Evolutionary conservation across 1,140 invertebrate genomes (phyloP).

Genomic region (Caenorhabditis inopinata): DNA sequence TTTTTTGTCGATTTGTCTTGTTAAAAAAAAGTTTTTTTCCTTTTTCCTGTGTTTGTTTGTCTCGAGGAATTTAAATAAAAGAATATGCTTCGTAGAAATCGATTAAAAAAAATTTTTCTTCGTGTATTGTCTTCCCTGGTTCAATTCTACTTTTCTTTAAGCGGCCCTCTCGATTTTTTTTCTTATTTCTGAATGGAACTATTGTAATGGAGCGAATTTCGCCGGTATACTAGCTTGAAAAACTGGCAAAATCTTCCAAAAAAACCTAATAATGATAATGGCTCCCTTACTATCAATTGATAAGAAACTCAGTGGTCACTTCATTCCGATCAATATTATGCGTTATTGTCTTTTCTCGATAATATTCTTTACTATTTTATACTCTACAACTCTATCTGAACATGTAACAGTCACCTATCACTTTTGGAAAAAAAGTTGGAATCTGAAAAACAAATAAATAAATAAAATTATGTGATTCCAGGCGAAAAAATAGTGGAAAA

Average conservation of each 20-base stretch:
- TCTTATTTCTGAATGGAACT: too few relatives aligned
- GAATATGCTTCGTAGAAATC: too few relatives aligned
- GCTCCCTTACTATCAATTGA: not conserved
- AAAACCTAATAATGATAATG: not conserved
- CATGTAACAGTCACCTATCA: constrained; percentile 11
- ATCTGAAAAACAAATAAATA: not conserved
- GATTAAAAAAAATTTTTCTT: too few relatives aligned
- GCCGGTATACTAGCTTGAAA: too few relatives aligned
- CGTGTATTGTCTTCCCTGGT: too few relatives aligned
- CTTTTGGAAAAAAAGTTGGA: constrained; percentile 11
- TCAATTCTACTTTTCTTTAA: too few relatives aligned
- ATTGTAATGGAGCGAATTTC: too few relatives aligned
- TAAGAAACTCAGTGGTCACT: not conserved
- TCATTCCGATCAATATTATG: constrained; percentile 3
- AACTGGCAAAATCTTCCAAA: not conserved
- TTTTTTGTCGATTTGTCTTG: too few relatives aligned
- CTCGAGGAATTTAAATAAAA: too few relatives aligned
- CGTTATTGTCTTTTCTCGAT: not conserved
- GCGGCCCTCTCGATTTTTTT: too few relatives aligned
- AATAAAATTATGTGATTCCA: not conserved
- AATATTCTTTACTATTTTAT: not conserved
- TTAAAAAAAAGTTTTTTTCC: too few relatives aligned
- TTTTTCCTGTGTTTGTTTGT: too few relatives aligned
- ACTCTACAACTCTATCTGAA: not conserved
- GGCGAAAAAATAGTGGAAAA: not conserved